Base-by-base conservation (phyloP, 2,888 invertebrate genomes). In the Idaea aversata region DNA sequence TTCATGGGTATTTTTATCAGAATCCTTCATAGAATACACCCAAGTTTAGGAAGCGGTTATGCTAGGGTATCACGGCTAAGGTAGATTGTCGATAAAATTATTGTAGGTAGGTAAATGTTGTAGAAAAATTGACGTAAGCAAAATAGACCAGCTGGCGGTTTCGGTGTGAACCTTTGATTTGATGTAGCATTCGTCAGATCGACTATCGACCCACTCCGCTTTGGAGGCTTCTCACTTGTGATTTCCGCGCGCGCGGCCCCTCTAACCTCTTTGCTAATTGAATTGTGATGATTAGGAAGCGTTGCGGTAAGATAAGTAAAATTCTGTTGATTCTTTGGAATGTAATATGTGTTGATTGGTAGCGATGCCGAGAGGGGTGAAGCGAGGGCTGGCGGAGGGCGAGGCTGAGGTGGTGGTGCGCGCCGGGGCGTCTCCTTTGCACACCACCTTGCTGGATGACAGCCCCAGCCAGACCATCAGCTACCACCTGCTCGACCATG, bases 401-500 rank as follows among this genome's bases (percentile, higher is more conserved):
- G 90, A 93, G 88, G 88, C 89, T 80, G 91, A 93, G 82, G 87
- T 91, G 84, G 90, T 90, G 79, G 90, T 91, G 75, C 88, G 88
- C 78, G 91, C 88, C 77, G 87, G 93, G 90, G 91, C 87, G 86
- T 93, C 92, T 84, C 90, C 95, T 81, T 91, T 94, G 88, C 92
- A 88, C 75, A 92, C 89, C 84, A 93, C 91, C 74, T 86, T 92
- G 74, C 79, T 91, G 77, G 91, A 91, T 65, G 92, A 92, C 80
- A 93, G 93, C 86, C 93, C 93, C 73, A 87, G 89, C 80, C 93
- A 93, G 83, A 88, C 93, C 77, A 91, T 94, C 79, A 96, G 95
- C 89, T 96, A 96, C 75, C 97, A 97, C 89, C 94, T 97, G 78
- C 94, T 97, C 78, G 97, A 97, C 88, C 97, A 97, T 85, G 97